Evolutionary conservation across 2,888 invertebrate species (phyloP), one percentile per base, ranked within the genome.

Genomic region (Hypomecis punctinalis): DNA sequence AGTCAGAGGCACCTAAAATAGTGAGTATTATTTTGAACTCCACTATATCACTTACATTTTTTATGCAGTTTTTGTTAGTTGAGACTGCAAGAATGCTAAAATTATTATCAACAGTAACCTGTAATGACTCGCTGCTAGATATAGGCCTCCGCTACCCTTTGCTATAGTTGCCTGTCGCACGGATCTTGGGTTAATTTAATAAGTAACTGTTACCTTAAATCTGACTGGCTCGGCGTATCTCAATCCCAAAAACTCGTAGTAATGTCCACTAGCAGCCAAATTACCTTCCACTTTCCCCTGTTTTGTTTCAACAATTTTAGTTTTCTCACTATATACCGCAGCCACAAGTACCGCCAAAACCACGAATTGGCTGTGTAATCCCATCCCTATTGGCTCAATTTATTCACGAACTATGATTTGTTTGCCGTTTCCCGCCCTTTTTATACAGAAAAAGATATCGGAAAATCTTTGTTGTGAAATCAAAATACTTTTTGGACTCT

Each of bases 221-320:
- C 79, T 85, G 1, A 86, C 77, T 3, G 88, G 83, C 2, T 86
- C 76, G 0, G 78, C 93, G 74, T 93, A 93, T 75, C 85, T 70
- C 5, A 93, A 84, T 6, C 89, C 91, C 62, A 88, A 78, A 72
- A 84, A 93, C 66, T 93, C 90, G 68, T 89, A 91, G 70, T 84
- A 91, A 8, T 84, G 54, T 37, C 81, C 88, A 68, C 82, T 89
- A 0, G 73, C 40, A 0, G 87, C 77, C 54, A 93, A 79, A 68
- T 67, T 77, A 0, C 93, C 93, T 68, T 91, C 88, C 0, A 93
- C 79, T 71, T 84, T 82, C 0, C 93, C 93, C 51, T 91, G 85
- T 23, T 83, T 83, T 0, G 91, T 92, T 5, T 75, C 73, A 0
- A 91, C 86, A 45, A 87, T 78, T 65, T 81, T 82, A 0, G 76